These are phyloP conservation scores for Microcaecilia unicolor DNA, from an alignment of 2,797 vertebrate species.

Conservation along the genomic window DNA sequence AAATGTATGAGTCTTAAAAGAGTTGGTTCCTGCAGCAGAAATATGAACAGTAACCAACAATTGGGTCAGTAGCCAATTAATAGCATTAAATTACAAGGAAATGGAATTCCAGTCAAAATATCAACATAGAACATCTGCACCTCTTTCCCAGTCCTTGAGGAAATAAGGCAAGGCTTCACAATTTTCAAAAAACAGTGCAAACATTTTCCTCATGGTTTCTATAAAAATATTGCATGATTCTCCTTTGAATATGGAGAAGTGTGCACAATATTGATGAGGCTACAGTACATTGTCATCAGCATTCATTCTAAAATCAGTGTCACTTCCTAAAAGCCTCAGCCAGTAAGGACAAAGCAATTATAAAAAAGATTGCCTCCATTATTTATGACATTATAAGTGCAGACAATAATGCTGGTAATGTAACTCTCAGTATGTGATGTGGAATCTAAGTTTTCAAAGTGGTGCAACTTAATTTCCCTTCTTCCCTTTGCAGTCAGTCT, in stretches of 20 bases:
- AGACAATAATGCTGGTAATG: conserved; percentile 2
- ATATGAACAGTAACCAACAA: too few relatives aligned
- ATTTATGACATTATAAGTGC: conserved; percentile 12
- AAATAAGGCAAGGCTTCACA: too few relatives aligned
- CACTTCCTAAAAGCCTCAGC: not conserved
- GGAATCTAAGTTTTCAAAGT: not conserved
- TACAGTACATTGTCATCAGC: too few relatives aligned
- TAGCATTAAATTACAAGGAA: too few relatives aligned
- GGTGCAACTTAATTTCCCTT: not conserved
- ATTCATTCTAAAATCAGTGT: not conserved
- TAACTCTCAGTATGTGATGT: not conserved
- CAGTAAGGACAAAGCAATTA: conserved; percentile 9
- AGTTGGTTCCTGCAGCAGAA: too few relatives aligned
- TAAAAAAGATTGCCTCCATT: conserved; percentile 2
- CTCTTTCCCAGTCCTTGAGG: too few relatives aligned
- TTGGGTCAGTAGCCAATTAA: too few relatives aligned
- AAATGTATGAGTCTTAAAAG: too few relatives aligned
- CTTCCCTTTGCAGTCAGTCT: conserved; percentile 3
- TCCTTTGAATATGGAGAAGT: not conserved
- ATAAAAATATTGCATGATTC: not conserved
- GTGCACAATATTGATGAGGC: conserved; percentile 5
- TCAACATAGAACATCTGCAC: too few relatives aligned
- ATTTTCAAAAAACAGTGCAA: too few relatives aligned
- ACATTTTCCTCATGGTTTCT: too few relatives aligned
- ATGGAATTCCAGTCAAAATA: too few relatives aligned